Conservation (phyloP, 2,797 vertebrate genomes). For the Salarias fasciatus region DNA sequence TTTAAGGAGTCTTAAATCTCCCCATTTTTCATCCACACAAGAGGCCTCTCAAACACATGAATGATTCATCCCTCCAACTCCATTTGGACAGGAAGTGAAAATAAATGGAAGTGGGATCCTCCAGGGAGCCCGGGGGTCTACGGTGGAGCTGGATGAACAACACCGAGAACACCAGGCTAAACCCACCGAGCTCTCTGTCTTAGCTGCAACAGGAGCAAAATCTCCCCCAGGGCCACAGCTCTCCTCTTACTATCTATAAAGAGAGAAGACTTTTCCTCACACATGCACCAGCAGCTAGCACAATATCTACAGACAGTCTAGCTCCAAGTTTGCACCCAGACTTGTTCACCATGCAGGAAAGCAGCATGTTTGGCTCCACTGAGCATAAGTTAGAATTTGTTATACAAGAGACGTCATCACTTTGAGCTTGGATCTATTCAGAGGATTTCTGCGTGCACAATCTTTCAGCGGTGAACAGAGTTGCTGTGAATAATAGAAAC, state of each 20-base stretch:
- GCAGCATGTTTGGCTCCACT: background rate
- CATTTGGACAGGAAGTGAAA: conserved; percentile 72
- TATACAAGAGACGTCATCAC: conserved; percentile 6
- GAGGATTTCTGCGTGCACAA: conserved; percentile 4
- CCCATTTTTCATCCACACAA: conserved; percentile 63
- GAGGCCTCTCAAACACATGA: conserved; percentile 62
- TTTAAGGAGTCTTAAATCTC: conserved; percentile 35
- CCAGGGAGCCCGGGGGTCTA: conserved; percentile 51
- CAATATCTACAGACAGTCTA: conserved; percentile 34
- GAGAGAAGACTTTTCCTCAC: conserved; percentile 56
- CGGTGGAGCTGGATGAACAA: conserved; percentile 56
- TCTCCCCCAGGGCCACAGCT: conserved; percentile 51
- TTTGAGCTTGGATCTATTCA: conserved; percentile 17
- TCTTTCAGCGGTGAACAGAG: conserved; percentile 4
- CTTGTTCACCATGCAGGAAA: conserved; percentile 38
- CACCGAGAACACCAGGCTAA: conserved; percentile 62
- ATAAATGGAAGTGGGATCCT: conserved; percentile 64
- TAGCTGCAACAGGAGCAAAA: conserved; percentile 61
- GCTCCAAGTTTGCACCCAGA: conserved; percentile 24
- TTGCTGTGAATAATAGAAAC: conserved; percentile 33
- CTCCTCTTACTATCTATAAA: conserved; percentile 48
- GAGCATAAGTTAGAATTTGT: conserved; percentile 4
- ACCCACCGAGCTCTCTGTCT: conserved; percentile 51
- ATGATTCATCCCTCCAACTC: conserved; percentile 70
- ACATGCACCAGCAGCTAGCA: conserved; percentile 38